Conservation (phyloP, 2,888 invertebrate genomes). For the Trichacis sp. region DNA sequence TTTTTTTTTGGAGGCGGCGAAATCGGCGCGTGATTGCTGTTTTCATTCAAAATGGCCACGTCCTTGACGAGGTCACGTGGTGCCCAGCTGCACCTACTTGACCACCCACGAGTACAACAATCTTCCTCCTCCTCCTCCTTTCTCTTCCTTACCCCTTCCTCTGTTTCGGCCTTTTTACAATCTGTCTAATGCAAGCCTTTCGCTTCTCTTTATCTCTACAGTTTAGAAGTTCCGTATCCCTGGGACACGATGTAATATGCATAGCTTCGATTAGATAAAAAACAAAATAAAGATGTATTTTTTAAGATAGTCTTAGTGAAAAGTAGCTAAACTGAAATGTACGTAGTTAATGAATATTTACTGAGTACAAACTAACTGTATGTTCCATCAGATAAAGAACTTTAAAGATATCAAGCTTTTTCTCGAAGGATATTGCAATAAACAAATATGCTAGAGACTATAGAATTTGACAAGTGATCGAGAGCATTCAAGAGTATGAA, state of each 20-base stretch:
- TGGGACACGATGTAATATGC: background rate
- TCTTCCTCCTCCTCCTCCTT: slow-evolving; percentile 30
- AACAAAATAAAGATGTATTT: no score
- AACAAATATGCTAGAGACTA: no score
- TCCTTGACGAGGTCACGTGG: slow-evolving; percentile 65
- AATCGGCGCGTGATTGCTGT: slow-evolving; percentile 44
- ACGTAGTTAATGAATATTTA: no score
- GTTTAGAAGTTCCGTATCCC: background rate
- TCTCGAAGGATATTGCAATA: no score
- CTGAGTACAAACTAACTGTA: no score
- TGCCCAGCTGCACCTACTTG: slow-evolving; percentile 53
- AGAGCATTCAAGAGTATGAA: no score
- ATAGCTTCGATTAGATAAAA: slow-evolving; percentile 1
- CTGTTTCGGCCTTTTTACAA: background rate
- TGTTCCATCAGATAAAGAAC: no score
- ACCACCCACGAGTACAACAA: slow-evolving; percentile 50
- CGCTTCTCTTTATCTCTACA: slow-evolving; percentile 6
- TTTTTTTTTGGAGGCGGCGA: background rate
- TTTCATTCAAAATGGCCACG: slow-evolving; percentile 58
- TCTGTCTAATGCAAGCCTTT: slow-evolving; percentile 8
- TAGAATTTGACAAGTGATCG: no score
- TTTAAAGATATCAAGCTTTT: no score
- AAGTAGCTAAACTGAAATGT: no score
- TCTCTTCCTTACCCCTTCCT: slow-evolving; percentile 16
- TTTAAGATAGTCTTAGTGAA: no score